Evolutionary conservation across 1,140 invertebrate species (phyloP), one percentile per base, ranked within the genome.

Genomic region (Conus ventricosus): DNA sequence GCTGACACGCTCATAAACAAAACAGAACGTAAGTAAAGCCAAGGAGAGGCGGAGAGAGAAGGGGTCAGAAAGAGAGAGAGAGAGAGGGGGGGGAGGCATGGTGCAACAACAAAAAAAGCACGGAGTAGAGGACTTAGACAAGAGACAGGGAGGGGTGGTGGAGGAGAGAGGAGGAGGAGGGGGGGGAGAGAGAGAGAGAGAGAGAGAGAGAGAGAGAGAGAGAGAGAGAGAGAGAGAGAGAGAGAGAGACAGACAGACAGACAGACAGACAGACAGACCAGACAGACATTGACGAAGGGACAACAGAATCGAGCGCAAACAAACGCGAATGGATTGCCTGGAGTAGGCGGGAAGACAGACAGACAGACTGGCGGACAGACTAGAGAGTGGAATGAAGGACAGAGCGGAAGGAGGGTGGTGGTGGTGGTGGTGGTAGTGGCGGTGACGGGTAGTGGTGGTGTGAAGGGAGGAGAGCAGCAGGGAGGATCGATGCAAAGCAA

Each of bases 41-140:
- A 71, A 20, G 20, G 67, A 71, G 67, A 71, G 67, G 23, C 6
- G 20, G 67, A 23, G 67, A 23, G 11, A 23, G 67, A 63, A 20
- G 20, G 67, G 20, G 13, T 23, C 11, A 23, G 67, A 71, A 6
- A 71, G 67, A 71, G 67, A 71, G 82, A 88, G 88, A 75, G 82
- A 88, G 54, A 88, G 80, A 13, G 80, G 27, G 84, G 57, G 15
- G 57, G 5, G 4, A 60, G 57, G 15, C 8, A 60, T 8, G 57
- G 15, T 11, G 57, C 57, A 60, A 60, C 15, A 60, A 11, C 1
- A 60, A 60, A 11, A 60, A 15, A 60, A 11, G 4, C 57, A 60
- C 57, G 57, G 57, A 8, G 57, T 60, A 8, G 57, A 60, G 39
- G 15, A 60, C 57, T 15, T 60, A 60, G 57, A 11, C 39, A 39